Evolutionary conservation across 1,140 invertebrate genomes (phyloP), one percentile per base, ranked within the genome.

Genomic region (Drosophila kikkawai): DNA sequence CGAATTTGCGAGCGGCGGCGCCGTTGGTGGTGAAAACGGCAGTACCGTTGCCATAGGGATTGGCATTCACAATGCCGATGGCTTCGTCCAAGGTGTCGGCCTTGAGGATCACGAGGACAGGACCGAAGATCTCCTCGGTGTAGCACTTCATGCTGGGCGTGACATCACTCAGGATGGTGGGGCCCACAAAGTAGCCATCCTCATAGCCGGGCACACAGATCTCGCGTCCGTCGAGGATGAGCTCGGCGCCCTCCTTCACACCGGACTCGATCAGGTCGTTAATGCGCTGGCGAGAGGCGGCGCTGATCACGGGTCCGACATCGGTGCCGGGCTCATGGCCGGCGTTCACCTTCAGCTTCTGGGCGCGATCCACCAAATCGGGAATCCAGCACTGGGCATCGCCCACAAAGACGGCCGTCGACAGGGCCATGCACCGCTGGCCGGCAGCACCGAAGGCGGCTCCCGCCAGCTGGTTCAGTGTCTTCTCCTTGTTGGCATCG

Each of bases 1-100:
- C 95, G 91, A 99, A 99, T 91, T 98, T 98, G 76, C 99, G 95
- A 0, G 99, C 99, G 2, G 98, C 96, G 4, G 98, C 98, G 13
- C 99, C 99, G 93, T 99, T 99, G 12, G 96, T 98, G 7, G 99
- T 99, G 92, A 99, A 99, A 65, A 99, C 97, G 4, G 99, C 99
- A 0, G 99, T 99, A 36, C 99, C 99, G 93, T 99, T 99, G 60
- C 99, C 99, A 91, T 99, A 99, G 3, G 96, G 97, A 93, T 99
- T 99, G 0, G 95, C 93, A 93, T 99, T 99, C 63, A 99, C 98
- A 59, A 99, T 93, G 53, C 97, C 92, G 75, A 99, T 99, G 39
- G 99, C 99, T 55, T 99, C 97, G 82, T 99, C 98, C 17, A 99
- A 91, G 0, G 97, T 99, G 65, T 99, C 96, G 1, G 95, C 96